A percentile compares a stretch with the other conserved stretches of the same genome.
phyloP scores from a whole-genome alignment of 2,888 invertebrate species.

The Ophioninae sp. region DNA sequence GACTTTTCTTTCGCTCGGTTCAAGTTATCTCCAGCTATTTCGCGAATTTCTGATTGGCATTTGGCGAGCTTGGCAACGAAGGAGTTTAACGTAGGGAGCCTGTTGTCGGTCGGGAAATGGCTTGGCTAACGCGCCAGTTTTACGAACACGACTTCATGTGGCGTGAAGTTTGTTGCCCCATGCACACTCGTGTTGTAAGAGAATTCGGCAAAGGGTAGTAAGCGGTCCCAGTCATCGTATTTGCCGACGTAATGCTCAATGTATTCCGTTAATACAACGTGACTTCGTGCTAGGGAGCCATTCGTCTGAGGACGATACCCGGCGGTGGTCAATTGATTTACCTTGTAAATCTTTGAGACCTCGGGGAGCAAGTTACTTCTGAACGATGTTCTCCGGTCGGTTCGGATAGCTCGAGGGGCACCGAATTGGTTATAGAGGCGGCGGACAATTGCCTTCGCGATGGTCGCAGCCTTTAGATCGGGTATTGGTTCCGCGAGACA shows the following conservation, averaged over 20 bases:
- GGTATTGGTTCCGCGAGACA: neutral
- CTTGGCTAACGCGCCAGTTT: neutral
- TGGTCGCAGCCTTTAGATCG: neutral
- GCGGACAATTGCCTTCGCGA: neutral
- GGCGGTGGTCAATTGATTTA: neutral
- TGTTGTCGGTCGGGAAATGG: neutral
- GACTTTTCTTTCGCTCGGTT: no score
- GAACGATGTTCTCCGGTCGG: neutral
- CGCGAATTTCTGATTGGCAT: neutral
- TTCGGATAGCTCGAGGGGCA: neutral
- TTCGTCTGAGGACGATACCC: neutral
- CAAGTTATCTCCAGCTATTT: neutral
- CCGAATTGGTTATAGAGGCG: neutral
- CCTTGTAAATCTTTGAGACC: neutral
- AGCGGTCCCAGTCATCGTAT: no score
- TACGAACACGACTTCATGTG: neutral
- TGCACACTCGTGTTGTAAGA: neutral
- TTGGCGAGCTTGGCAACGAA: neutral
- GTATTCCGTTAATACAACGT: neutral
- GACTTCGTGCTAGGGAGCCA: neutral
- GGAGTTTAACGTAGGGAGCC: neutral
- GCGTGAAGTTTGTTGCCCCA: slow-evolving; percentile 8
- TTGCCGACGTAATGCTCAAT: no score
- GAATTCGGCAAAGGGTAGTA: no score
- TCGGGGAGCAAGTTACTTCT: neutral